Conservation (phyloP, 2,113 vertebrate genomes). For the Tinamus guttatus region DNA sequence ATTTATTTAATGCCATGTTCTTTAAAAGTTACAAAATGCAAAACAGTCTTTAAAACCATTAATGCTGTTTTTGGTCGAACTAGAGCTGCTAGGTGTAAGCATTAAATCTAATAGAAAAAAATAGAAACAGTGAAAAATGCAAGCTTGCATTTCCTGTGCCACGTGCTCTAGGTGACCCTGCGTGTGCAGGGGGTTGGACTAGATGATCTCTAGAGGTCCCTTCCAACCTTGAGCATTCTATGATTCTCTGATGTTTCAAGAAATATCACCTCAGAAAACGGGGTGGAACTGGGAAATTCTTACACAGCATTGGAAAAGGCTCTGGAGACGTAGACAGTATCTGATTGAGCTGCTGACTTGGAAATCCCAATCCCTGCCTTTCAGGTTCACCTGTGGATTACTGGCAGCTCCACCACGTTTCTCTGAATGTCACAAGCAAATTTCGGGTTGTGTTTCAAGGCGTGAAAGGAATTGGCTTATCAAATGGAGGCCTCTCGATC, state of each 20-base stretch:
- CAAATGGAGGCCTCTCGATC: slow-evolving; percentile 86
- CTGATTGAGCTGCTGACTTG: background rate
- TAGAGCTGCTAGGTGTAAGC: background rate
- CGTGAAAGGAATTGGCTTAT: slow-evolving; percentile 51
- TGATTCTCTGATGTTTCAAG: background rate
- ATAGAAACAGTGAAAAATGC: background rate
- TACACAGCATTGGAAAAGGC: background rate
- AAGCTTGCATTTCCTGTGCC: background rate
- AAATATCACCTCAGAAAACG: background rate
- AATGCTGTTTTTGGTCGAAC: background rate
- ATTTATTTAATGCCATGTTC: background rate
- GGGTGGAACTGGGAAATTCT: background rate
- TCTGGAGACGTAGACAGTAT: background rate
- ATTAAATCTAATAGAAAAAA: background rate
- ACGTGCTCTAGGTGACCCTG: no score
- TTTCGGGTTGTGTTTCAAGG: slow-evolving; percentile 90
- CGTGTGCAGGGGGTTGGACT: no score
- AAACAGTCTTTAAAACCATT: background rate
- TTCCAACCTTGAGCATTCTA: no score
- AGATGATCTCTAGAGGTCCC: no score
- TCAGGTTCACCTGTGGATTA: slow-evolving; percentile 73
- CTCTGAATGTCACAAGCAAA: slow-evolving; percentile 79
- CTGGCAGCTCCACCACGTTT: slow-evolving; percentile 90
- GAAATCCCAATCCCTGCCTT: slow-evolving; percentile 30
- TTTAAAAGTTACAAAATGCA: background rate